Conservation (phyloP, 2,797 vertebrate genomes). For the Acestrorhynchus altus region DNA sequence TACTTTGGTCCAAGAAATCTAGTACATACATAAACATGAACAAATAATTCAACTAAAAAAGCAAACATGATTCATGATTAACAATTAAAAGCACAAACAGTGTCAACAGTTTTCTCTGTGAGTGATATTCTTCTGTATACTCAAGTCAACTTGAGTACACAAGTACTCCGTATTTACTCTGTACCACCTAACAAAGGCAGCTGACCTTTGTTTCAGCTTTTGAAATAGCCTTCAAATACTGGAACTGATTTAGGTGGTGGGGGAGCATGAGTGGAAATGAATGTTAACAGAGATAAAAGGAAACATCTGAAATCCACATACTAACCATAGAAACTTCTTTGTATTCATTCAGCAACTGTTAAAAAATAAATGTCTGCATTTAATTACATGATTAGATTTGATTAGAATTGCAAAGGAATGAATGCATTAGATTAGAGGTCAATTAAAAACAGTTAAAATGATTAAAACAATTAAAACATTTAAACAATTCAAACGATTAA, state of each 20-base stretch:
- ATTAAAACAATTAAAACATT: too few relatives aligned
- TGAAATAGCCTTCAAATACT: slow-evolving; percentile 2
- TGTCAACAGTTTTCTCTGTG: slow-evolving; percentile 13
- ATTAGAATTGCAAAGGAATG: slow-evolving; percentile 14
- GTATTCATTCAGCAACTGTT: slow-evolving; percentile 44
- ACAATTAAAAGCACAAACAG: slow-evolving; percentile 34
- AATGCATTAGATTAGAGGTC: background rate
- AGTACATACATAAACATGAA: slow-evolving; percentile 28
- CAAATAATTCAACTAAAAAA: slow-evolving; percentile 6
- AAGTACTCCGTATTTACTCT: too few relatives aligned
- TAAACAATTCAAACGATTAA: background rate
- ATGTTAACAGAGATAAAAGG: background rate
- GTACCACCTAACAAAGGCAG: background rate
- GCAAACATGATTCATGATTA: slow-evolving; percentile 21
- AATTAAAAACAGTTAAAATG: too few relatives aligned
- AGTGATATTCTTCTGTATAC: slow-evolving; percentile 23
- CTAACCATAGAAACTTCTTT: slow-evolving; percentile 43
- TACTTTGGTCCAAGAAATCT: slow-evolving; percentile 51
- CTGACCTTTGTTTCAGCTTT: background rate
- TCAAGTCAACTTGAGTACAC: background rate
- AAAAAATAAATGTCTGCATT: slow-evolving; percentile 38
- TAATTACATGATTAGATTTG: slow-evolving; percentile 7
- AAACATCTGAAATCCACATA: slow-evolving; percentile 26
- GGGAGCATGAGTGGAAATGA: background rate
- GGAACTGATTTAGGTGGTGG: background rate